Evolutionary conservation across 2,888 invertebrate genomes (phyloP).

Genomic region (Eumacrocentrus americanus): DNA sequence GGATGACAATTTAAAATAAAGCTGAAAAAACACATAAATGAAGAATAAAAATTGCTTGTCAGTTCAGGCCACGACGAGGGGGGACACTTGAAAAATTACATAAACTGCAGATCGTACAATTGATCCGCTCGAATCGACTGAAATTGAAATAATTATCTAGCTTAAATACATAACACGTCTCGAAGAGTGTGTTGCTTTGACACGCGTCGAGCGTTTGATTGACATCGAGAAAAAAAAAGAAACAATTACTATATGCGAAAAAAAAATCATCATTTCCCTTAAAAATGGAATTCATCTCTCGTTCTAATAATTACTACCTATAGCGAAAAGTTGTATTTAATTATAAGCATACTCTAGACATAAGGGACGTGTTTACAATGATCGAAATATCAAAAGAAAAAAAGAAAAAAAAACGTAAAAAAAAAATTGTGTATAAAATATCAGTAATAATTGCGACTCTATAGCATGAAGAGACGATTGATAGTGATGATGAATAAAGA

Average conservation of each 20-base stretch:
- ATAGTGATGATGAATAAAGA: slow-evolving; percentile 5
- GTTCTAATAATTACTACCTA: slow-evolving; percentile 29
- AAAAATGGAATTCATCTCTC: slow-evolving; percentile 25
- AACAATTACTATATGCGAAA: slow-evolving; percentile 13
- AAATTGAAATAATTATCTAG: slow-evolving; percentile 25
- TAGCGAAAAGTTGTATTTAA: slow-evolving; percentile 23
- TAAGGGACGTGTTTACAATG: slow-evolving; percentile 35
- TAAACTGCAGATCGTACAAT: slow-evolving; percentile 17
- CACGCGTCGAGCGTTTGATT: slow-evolving; percentile 7
- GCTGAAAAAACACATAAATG: slow-evolving; percentile 1
- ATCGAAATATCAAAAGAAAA: slow-evolving; percentile 33
- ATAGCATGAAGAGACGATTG: slow-evolving; percentile 5
- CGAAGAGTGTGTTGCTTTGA: background rate
- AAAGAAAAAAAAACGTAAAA: slow-evolving; percentile 34
- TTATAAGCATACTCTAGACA: slow-evolving; percentile 27
- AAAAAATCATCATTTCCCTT: slow-evolving; percentile 13
- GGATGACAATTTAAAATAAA: no score
- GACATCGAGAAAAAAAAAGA: slow-evolving; percentile 21
- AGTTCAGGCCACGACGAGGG: slow-evolving; percentile 12
- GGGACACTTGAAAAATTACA: slow-evolving; percentile 1
- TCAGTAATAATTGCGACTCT: slow-evolving; percentile 10
- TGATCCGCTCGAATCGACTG: slow-evolving; percentile 24
- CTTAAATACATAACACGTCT: slow-evolving; percentile 17
- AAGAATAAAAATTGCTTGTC: slow-evolving; percentile 2
- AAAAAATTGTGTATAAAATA: slow-evolving; percentile 43